Evolutionary conservation across 2,113 vertebrate species (phyloP).

Genomic region (Plecturocebus donacophilus): DNA sequence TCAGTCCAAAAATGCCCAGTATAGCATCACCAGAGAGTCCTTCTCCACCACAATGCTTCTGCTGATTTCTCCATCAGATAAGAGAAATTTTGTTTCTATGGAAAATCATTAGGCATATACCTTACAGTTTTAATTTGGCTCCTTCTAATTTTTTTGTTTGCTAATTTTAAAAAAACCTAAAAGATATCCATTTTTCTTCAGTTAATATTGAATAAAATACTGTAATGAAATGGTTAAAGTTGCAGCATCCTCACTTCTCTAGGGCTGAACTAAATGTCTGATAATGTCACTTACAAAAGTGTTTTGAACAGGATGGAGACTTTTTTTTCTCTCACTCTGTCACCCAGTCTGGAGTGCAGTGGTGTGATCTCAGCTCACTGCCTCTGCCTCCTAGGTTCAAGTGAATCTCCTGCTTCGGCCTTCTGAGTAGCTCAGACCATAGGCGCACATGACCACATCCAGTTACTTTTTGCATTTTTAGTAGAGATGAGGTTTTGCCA

Average conservation of each 20-base stretch:
- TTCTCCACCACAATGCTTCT: background rate
- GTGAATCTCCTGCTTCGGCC: background rate
- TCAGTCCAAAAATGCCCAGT: background rate
- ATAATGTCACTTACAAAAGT: background rate
- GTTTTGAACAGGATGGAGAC: background rate
- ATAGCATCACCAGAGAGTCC: background rate
- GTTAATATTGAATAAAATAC: background rate
- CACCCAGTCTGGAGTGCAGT: background rate
- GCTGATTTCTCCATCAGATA: background rate
- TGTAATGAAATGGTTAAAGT: background rate
- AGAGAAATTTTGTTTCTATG: background rate
- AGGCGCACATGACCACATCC: background rate
- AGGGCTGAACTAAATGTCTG: background rate
- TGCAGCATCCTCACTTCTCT: background rate
- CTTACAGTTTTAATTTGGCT: background rate
- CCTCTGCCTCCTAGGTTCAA: background rate
- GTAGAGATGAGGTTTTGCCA: background rate
- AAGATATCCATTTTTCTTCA: background rate
- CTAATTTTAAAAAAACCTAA: background rate
- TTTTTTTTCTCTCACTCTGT: background rate
- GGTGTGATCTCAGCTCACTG: background rate
- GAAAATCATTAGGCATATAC: background rate
- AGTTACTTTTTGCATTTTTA: background rate
- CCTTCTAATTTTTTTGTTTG: background rate
- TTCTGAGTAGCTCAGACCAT: background rate